These are phyloP conservation scores for Lontra canadensis DNA, from an alignment of 2,113 vertebrate genomes.

Conservation along the genomic window DNA sequence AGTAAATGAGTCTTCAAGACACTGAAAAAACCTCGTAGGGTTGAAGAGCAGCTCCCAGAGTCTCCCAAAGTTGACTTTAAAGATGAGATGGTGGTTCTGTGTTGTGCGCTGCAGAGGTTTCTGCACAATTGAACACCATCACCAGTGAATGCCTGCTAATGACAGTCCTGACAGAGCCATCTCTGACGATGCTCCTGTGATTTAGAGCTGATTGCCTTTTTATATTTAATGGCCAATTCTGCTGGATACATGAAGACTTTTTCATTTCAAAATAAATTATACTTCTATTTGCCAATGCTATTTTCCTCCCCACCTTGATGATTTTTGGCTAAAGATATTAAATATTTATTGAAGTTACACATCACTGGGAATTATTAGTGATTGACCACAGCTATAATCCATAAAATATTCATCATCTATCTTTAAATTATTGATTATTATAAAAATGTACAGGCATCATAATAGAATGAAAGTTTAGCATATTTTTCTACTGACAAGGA, in stretches of 20 bases:
- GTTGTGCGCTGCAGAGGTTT: background rate
- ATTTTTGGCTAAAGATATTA: slow-evolving; percentile 60
- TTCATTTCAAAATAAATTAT: background rate
- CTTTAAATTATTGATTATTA: slow-evolving; percentile 90
- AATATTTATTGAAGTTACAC: slow-evolving; percentile 51
- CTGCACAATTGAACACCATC: background rate
- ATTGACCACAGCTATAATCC: slow-evolving; percentile 86
- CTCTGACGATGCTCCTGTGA: background rate
- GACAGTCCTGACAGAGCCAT: background rate
- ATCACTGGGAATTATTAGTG: slow-evolving; percentile 84
- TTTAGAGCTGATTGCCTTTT: background rate
- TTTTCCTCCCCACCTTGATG: slow-evolving; percentile 40
- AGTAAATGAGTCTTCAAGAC: background rate
- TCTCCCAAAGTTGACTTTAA: background rate
- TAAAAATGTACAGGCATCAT: slow-evolving; percentile 80
- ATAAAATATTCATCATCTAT: slow-evolving; percentile 86
- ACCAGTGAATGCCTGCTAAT: background rate
- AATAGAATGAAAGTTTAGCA: slow-evolving; percentile 66
- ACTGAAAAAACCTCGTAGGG: background rate
- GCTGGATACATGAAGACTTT: background rate
- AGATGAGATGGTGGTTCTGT: background rate
- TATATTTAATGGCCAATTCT: background rate
- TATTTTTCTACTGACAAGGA: slow-evolving; percentile 43
- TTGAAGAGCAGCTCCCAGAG: background rate
- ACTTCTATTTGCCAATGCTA: slow-evolving; percentile 8